phyloP scores from a whole-genome alignment of 2,797 vertebrate species.

The Ptychadena robeensis region DNA sequence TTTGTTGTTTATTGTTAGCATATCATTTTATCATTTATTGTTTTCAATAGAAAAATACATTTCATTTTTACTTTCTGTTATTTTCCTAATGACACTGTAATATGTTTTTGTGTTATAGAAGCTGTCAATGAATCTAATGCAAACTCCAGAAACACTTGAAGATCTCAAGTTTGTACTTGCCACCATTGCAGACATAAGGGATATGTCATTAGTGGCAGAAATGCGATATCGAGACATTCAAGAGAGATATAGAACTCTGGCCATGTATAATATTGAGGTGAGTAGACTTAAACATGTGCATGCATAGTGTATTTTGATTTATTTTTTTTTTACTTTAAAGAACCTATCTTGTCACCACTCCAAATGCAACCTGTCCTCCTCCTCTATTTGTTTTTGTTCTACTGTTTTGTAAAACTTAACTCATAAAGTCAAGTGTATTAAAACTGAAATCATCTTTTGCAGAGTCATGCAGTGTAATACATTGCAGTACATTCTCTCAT shows the following conservation, averaged over 20 bases:
- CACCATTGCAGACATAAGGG: slow-evolving; percentile 83
- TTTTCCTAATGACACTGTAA: neutral
- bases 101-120: slow-evolving; percentile 12
- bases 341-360: no score
- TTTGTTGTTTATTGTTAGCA: no score
- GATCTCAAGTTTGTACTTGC: slow-evolving; percentile 86
- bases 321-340: no score
- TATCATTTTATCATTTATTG: no score
- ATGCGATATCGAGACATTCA: slow-evolving; percentile 81
- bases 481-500: no score
- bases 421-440: no score
- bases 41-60: neutral
- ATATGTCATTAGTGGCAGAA: slow-evolving; percentile 85
- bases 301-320: neutral
- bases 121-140: slow-evolving; percentile 71
- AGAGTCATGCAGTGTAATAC: no score
- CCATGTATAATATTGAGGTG: slow-evolving; percentile 84
- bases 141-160: slow-evolving; percentile 79
- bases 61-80: neutral
- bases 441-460: no score
- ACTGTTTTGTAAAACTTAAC: no score
- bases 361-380: no score
- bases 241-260: slow-evolving; percentile 89
- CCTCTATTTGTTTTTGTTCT: no score
- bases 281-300: slow-evolving; percentile 43